Base-by-base conservation (phyloP, 1,140 invertebrate species). In the Heliconius himera region DNA sequence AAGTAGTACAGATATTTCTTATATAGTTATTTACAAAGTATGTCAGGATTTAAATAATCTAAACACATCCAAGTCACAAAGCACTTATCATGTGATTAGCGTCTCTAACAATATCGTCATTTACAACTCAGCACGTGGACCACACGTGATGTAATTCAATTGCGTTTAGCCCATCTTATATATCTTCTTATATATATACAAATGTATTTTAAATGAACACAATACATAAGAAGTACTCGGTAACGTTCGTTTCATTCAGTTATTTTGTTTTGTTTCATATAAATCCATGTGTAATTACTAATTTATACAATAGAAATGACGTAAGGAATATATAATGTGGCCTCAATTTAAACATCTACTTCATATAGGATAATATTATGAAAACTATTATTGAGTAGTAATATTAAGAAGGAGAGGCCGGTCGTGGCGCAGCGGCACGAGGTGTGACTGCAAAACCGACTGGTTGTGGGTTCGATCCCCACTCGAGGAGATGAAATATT, bases 51-150 rank as follows among this genome's bases (percentile, higher is more conserved):
- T 70, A 79, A 80, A 66, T 46, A 78, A 60, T 77, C 79, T 71
- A 79, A 77, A 78, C 74, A 82, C 73, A 83, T 81, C 76, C 82
- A 81, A 81, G 82, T 73, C 81, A 76, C 77, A 71, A 72, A 73
- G 78, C 76, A 73, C 79, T 85, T 85, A 83, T 76, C 83, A 82
- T 85, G 77, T 70, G 66, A 81, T 85, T 85, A 84, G 70, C 78
- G 82, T 81, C 74, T 73, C 76, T 66, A 70, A 79, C 73, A 79
- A 79, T 79, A 74, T 73, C n/a, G 9, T 46, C 77, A 79, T 79
- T 79, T 60, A 74, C 56, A 74, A 74, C 66, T 9, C 54, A 26
- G 56, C 77, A 78, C 77, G 78, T 79, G 73, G 73, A 66, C 60
- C 26, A 56, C 72, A 41, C 33, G 73, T 79, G 78, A 75, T 73